phyloP scores from a whole-genome alignment of 2,888 invertebrate species.

The Drosophila birchii region DNA sequence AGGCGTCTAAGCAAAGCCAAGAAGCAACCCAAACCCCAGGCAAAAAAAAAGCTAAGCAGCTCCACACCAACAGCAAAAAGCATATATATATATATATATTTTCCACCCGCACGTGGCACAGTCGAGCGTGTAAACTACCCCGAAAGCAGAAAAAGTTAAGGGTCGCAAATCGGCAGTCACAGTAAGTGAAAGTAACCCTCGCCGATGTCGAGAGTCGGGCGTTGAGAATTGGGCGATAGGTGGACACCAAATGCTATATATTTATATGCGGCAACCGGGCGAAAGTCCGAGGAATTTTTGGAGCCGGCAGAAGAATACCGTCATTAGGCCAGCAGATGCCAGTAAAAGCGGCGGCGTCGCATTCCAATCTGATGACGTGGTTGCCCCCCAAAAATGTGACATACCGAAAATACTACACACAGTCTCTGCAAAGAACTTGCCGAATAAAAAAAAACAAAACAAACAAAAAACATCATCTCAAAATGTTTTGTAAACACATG shows the following conservation, averaged over 20 bases:
- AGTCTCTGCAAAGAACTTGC: conserved; percentile 24
- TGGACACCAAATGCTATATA: conserved; percentile 18
- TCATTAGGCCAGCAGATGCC: conserved; percentile 81
- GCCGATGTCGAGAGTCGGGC: conserved; percentile 70
- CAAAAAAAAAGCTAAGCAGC: conserved; percentile 15
- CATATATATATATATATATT: conserved; percentile 1
- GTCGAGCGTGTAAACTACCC: conserved; percentile 52
- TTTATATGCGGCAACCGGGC: conserved; percentile 12
- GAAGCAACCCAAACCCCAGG: conserved; percentile 47
- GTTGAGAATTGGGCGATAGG: conserved; percentile 71
- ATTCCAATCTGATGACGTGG: conserved; percentile 70
- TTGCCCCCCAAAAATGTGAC: conserved; percentile 38
- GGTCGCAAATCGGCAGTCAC: conserved; percentile 43
- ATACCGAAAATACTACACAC: conserved; percentile 1
- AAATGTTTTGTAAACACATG: conserved; percentile 17
- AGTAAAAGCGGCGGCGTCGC: conserved; percentile 45
- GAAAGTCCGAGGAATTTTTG: conserved; percentile 66
- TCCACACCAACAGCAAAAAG: neutral
- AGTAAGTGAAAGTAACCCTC: conserved; percentile 81
- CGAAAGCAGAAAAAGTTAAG: conserved; percentile 21
- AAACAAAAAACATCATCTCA: conserved; percentile 1
- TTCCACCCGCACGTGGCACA: conserved; percentile 27
- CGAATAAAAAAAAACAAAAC: conserved; percentile 4
- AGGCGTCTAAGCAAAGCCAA: conserved; percentile 57
- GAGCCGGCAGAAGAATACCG: conserved; percentile 79